A percentile compares a stretch with the other conserved stretches of the same genome.
Evolutionary conservation across 2,888 invertebrate genomes (phyloP).

Genomic region (Pyrgus malvae): DNA sequence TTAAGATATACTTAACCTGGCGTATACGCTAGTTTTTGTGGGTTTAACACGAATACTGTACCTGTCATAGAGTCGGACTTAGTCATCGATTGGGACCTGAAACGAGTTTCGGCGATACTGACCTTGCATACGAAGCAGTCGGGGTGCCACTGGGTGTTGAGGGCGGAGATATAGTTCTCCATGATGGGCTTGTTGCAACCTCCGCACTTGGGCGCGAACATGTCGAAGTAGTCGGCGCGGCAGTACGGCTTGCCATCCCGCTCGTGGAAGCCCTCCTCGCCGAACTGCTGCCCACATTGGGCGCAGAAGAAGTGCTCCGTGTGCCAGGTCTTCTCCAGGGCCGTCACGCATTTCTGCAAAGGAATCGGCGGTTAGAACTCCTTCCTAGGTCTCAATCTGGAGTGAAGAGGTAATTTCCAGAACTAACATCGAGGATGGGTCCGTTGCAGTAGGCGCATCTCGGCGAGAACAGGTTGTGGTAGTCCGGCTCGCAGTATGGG

Average conservation of each 20-base stretch:
- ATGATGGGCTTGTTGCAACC: slow-evolving; percentile 97
- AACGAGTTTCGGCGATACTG: slow-evolving; percentile 64
- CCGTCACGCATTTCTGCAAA: slow-evolving; percentile 98
- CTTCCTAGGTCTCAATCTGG: background rate
- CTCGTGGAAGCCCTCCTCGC: slow-evolving; percentile 99
- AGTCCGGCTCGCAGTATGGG: slow-evolving; percentile 99
- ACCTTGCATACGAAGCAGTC: slow-evolving; percentile 99
- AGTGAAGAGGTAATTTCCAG: background rate
- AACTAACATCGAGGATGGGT: slow-evolving; percentile 97
- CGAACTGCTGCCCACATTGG: slow-evolving; percentile 97
- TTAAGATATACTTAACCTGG: slow-evolving; percentile 62
- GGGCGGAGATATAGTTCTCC: slow-evolving; percentile 98
- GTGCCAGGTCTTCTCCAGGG: slow-evolving; percentile 98
- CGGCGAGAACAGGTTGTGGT: slow-evolving; percentile 99
- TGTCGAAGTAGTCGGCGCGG: slow-evolving; percentile 96
- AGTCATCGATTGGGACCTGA: slow-evolving; percentile 16
- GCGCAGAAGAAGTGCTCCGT: slow-evolving; percentile 99
- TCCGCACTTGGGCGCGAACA: slow-evolving; percentile 99
- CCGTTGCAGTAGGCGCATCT: slow-evolving; percentile 99
- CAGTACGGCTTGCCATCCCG: slow-evolving; percentile 97
- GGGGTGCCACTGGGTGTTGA: slow-evolving; percentile 99
- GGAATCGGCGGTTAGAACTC: slow-evolving; percentile 32
- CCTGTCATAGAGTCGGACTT: slow-evolving; percentile 38
- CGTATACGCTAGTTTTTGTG: slow-evolving; percentile 39
- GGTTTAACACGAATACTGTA: slow-evolving; percentile 30